Percentiles rank a stretch among this genome's conserved stretches.
phyloP scores from a whole-genome alignment of 2,797 vertebrate species.

The Aratinga solstitialis region DNA sequence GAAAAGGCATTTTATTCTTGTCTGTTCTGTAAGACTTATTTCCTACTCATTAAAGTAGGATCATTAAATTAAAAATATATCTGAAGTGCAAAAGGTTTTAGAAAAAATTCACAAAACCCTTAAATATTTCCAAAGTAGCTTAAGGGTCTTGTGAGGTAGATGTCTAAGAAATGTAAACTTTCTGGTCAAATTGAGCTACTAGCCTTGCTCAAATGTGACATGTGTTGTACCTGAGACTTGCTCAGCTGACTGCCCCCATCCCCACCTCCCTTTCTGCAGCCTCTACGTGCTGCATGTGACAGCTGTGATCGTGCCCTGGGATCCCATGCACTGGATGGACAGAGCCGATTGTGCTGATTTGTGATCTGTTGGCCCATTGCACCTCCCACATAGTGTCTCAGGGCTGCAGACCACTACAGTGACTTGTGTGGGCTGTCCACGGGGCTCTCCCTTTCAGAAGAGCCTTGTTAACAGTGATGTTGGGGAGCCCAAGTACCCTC shows the following conservation, averaged over 20 bases:
- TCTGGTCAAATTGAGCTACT: not conserved
- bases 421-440: not conserved
- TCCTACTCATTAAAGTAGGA: not conserved
- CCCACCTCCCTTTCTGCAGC: not conserved
- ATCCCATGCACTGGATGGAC: not conserved
- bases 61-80: not conserved
- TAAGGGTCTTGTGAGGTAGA: not conserved
- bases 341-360: not conserved
- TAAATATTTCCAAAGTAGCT: not conserved
- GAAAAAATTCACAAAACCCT: not conserved
- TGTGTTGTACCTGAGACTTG: rapidly evolving
- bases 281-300: not conserved
- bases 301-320: not conserved
- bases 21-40: not conserved
- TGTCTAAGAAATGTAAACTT: not conserved
- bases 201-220: not conserved
- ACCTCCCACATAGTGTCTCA: not conserved
- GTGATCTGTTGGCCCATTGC: not conserved
- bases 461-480: not conserved
- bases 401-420: not conserved
- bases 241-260: not conserved
- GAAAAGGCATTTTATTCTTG: not conserved
- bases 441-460: not conserved
- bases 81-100: not conserved
- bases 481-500: not conserved